phyloP scores from a whole-genome alignment of 2,888 invertebrate genomes.

The Sabellastarte sp. region DNA sequence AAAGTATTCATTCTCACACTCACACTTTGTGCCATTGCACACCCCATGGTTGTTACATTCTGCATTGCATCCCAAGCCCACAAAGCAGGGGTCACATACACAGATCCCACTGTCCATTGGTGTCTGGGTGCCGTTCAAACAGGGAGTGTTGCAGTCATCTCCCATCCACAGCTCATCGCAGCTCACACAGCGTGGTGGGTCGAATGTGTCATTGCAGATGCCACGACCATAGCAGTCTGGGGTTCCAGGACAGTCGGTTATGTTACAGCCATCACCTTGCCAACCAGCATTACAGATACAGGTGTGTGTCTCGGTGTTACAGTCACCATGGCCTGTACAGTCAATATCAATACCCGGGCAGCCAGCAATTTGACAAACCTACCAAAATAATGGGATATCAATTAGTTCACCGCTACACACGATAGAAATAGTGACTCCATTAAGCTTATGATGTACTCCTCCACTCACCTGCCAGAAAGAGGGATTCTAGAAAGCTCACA shows the following conservation, averaged over 20 bases:
- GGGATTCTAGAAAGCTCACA: too few relatives aligned
- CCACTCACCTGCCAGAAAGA: too few relatives aligned
- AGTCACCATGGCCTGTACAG: slow-evolving; percentile 40
- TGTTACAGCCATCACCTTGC: slow-evolving; percentile 37
- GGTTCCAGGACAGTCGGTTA: slow-evolving; percentile 36
- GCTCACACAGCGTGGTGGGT: too few relatives aligned
- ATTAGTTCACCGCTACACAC: too few relatives aligned
- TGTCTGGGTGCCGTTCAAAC: slow-evolving; percentile 34
- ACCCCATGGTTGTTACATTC: slow-evolving; percentile 39
- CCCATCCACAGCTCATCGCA: too few relatives aligned
- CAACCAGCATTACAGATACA: slow-evolving; percentile 37
- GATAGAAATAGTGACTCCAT: too few relatives aligned
- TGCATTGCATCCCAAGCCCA: slow-evolving; percentile 36
- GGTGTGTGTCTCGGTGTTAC: slow-evolving; percentile 36
- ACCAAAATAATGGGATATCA: too few relatives aligned
- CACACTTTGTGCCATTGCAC: slow-evolving; percentile 28
- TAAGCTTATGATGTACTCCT: too few relatives aligned
- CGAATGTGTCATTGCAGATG: too few relatives aligned
- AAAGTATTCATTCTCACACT: slow-evolving; percentile 39
- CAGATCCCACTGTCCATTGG: slow-evolving; percentile 37
- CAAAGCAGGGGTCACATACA: slow-evolving; percentile 38
- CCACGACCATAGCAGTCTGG: slow-evolving; percentile 31
- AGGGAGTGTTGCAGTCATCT: slow-evolving; percentile 33
- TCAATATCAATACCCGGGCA: slow-evolving; percentile 18
- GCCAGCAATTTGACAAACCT: background rate